phyloP scores from a whole-genome alignment of 2,797 vertebrate genomes.

The Coregonus sp. region DNA sequence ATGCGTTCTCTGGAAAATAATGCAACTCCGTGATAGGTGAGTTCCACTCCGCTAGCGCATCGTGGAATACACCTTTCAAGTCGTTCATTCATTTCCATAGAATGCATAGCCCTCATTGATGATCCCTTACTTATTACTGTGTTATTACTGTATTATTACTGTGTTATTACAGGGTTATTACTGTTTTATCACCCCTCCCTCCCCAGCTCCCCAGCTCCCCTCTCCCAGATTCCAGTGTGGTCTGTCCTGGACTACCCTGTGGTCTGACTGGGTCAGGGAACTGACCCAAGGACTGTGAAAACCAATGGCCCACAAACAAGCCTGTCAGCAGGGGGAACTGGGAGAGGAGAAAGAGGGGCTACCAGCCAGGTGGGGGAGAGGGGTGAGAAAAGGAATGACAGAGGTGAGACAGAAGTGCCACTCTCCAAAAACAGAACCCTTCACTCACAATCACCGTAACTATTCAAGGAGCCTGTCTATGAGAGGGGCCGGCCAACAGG shows the following conservation, averaged over 20 bases:
- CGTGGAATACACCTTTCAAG: too few relatives aligned
- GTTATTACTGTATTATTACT: too few relatives aligned
- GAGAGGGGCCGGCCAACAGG: slow-evolving; percentile 43
- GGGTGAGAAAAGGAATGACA: too few relatives aligned
- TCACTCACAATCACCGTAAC: neutral
- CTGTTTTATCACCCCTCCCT: neutral
- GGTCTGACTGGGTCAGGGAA: slow-evolving; percentile 48
- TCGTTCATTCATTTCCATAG: too few relatives aligned
- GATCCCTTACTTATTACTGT: too few relatives aligned
- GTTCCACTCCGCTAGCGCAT: too few relatives aligned
- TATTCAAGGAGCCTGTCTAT: neutral
- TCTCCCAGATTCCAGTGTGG: slow-evolving; percentile 11
- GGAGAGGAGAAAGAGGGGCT: slow-evolving; percentile 34
- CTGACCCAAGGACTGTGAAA: slow-evolving; percentile 36
- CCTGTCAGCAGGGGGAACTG: slow-evolving; percentile 50
- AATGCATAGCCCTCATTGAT: too few relatives aligned
- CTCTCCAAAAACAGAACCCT: slow-evolving; percentile 52
- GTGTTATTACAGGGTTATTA: too few relatives aligned
- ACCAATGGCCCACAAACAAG: slow-evolving; percentile 46
- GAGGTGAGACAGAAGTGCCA: slow-evolving; percentile 39
- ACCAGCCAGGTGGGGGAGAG: slow-evolving; percentile 41
- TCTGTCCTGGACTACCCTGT: slow-evolving; percentile 15
- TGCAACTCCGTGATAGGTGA: too few relatives aligned
- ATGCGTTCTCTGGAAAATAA: too few relatives aligned
- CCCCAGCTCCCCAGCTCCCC: neutral